Conservation (phyloP, 2,888 invertebrate species). For the Noctuana brunneofusca region DNA sequence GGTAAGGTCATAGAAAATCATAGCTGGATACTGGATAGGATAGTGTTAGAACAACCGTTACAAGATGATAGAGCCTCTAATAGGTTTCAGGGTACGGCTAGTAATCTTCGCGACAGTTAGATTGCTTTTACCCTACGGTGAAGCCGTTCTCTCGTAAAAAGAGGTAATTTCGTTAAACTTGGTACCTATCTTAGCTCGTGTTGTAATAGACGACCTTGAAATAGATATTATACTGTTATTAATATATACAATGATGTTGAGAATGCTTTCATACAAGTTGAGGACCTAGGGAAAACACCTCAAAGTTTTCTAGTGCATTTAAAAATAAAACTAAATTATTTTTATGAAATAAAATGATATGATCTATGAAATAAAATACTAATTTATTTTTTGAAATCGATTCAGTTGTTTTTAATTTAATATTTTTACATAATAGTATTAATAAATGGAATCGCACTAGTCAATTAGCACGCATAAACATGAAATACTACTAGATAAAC, state of each 20-base stretch:
- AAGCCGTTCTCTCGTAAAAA: conserved; percentile 30
- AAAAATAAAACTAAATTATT: no score
- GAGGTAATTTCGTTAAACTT: conserved; percentile 34
- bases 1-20: conserved; percentile 41
- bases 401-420: no score
- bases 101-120: conserved; percentile 66
- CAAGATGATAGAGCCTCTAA: conserved; percentile 64
- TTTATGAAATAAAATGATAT: no score
- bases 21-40: conserved; percentile 40
- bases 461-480: no score
- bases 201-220: conserved; percentile 41
- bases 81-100: conserved; percentile 58
- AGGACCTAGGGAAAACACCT: no score
- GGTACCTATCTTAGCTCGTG: conserved; percentile 32
- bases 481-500: no score
- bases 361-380: no score
- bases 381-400: no score
- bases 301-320: no score
- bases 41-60: conserved; percentile 67
- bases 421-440: no score
- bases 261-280: background rate
- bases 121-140: conserved; percentile 52
- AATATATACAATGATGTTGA: background rate
- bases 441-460: no score
- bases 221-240: conserved; percentile 34